Evolutionary conservation across 2,113 vertebrate species (phyloP).

Genomic region (Eulemur macaco): DNA sequence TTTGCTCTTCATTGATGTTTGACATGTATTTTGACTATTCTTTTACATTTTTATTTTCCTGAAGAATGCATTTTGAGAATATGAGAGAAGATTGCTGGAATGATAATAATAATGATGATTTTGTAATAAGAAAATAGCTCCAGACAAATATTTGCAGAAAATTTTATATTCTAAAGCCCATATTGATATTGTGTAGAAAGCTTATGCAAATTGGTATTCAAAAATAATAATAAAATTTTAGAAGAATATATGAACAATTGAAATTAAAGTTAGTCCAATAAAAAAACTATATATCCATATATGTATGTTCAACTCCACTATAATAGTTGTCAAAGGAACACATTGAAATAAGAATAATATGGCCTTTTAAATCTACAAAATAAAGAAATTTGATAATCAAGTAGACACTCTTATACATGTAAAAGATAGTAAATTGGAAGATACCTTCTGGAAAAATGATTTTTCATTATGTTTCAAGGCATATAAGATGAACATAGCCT

Average conservation of each 20-base stretch:
- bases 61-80: conserved; percentile 18
- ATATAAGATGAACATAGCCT: neutral
- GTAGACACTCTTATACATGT: neutral
- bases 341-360: neutral
- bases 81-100: neutral
- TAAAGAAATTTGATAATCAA: neutral
- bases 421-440: neutral
- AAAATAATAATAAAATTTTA: neutral
- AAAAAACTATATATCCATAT: neutral
- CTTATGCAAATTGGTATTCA: neutral
- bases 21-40: neutral
- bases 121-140: neutral
- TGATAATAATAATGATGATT: neutral
- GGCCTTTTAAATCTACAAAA: neutral
- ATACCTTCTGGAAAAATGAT: conserved; percentile 11
- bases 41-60: conserved; percentile 6
- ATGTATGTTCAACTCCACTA: neutral
- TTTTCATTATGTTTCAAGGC: neutral
- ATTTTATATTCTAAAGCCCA: neutral
- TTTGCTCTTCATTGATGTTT: conserved; percentile 39
- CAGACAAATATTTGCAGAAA: neutral
- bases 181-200: neutral
- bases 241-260: neutral
- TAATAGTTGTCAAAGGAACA: neutral
- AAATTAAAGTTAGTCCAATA: neutral